A percentile compares a stretch with the other conserved stretches of the same genome.
Conservation (phyloP, 2,888 invertebrate species). For the Hydropsyche betteni region DNA sequence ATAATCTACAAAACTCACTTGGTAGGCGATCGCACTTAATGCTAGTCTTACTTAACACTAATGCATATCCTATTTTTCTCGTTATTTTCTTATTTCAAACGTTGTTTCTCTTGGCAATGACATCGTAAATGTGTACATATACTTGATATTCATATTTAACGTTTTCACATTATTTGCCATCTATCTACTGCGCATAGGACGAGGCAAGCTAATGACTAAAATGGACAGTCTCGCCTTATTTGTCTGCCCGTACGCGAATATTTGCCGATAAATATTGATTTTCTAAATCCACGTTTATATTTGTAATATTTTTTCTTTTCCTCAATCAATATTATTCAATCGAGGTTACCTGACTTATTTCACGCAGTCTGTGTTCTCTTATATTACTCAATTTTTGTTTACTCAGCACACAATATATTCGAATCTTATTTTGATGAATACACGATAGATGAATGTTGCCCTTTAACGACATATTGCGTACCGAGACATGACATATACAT, state of each 20-base stretch:
- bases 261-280: constrained; percentile 2
- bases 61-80: neutral
- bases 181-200: neutral
- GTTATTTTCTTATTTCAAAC: neutral
- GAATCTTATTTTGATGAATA: neutral
- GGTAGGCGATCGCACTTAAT: neutral
- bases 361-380: neutral
- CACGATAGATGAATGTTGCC: constrained; percentile 7
- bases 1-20: neutral
- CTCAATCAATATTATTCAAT: no score
- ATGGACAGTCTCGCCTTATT: constrained; percentile 4
- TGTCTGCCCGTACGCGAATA: constrained; percentile 8
- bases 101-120: no score
- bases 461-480: constrained; percentile 10
- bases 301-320: no score
- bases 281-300: no score
- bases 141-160: constrained; percentile 14
- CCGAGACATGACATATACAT: constrained; percentile 3
- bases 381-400: neutral
- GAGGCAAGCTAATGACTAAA: constrained; percentile 18
- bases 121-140: neutral
- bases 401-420: neutral
- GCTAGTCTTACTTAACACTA: constrained; percentile 11
- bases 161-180: neutral
- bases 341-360: no score